Evolutionary conservation across 2,888 invertebrate genomes (phyloP), one percentile per base, ranked within the genome.

Genomic region (Melipona beecheii): DNA sequence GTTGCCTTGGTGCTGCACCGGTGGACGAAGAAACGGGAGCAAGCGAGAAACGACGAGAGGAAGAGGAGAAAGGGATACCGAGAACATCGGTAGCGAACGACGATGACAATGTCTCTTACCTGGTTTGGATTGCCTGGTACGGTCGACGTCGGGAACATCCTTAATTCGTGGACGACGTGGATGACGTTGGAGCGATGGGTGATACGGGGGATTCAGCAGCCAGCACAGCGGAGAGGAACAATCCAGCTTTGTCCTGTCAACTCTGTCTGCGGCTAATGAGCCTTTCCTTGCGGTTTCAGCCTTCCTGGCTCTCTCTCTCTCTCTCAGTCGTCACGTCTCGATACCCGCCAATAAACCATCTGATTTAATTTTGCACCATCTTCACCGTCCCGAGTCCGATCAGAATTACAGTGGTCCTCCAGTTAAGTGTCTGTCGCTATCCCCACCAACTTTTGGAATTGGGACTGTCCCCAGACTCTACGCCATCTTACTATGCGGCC

Each of bases 221-320:
- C 11, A 49, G 19, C n/a, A 24, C 24, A 5, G 54, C 27, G 43
- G 72, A 36, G 71, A 73, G 79, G 2, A 78, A 78, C 83, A 86
- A 90, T 90, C 86, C 83, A 78, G 89, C 91, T 90, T 91, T 91
- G 91, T 90, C 82, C 89, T 88, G 87, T 88, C 91, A 88, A 85
- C 87, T 43, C 43, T 84, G 86, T 87, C 82, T 49, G 65, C 80
- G 75, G 84, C 81, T 91, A 91, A 91, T 88, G 91, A 91, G 90
- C 87, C 89, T 83, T 81, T 86, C 80, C 77, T 36, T 78, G 74
- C 66, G 74, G 76, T 73, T 80, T 31, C 31, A 31, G 31, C 31
- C 31, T 83, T 84, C 83, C 80, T 78, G 69, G 11, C 75, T 64
- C 79, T 65, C 80, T 69, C 78, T 75, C 73, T 72, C 71, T 72